Evolutionary conservation across 2,113 vertebrate genomes (phyloP), one percentile per base, ranked within the genome.

Genomic region (Bettongia penicillata): DNA sequence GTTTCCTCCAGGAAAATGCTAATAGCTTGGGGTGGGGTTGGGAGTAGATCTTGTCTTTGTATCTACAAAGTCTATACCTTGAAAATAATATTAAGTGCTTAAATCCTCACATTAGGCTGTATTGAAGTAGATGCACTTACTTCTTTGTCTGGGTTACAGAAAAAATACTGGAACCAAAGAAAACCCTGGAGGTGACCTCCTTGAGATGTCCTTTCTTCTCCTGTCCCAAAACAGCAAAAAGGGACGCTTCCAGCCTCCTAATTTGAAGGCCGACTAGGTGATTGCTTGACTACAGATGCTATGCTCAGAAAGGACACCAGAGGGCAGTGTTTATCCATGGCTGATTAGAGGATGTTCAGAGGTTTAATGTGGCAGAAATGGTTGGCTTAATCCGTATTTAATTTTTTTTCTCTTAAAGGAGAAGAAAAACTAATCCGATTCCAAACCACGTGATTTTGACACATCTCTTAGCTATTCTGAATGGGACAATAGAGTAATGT

Each of bases 321-420:
- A 94, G 98, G 98, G 98, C 96, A 98, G 96, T 98, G 89, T 97
- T 96, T 57, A 96, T 95, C 96, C 96, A 51, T 23, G 49, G 4
- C 93, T 97, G 95, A 93, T 26, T 50, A 53, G 52, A 50, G 26
- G 43, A 28, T 53, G 43, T 92, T 91, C 94, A 92, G 93, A 96
- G 53, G 90, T 96, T 77, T 94, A 68, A 26, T 48, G 93, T 90
- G 93, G 94, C 92, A 95, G 93, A 97, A 96, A 93, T 90, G 90
- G 55, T 91, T 93, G 96, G 92, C 94, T 95, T 91, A 96, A 93
- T 94, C 94, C 96, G 96, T 96, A 49, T 53, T 96, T 95, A 96
- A 10, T 57, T 28, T 84, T 90, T 92, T 89, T 96, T 96, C 37
- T 7, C 92, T 95, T 97, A 96, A 96, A 97, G 93, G 93, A 77